phyloP scores from a whole-genome alignment of 2,797 vertebrate species.

The Taenioides sp. region DNA sequence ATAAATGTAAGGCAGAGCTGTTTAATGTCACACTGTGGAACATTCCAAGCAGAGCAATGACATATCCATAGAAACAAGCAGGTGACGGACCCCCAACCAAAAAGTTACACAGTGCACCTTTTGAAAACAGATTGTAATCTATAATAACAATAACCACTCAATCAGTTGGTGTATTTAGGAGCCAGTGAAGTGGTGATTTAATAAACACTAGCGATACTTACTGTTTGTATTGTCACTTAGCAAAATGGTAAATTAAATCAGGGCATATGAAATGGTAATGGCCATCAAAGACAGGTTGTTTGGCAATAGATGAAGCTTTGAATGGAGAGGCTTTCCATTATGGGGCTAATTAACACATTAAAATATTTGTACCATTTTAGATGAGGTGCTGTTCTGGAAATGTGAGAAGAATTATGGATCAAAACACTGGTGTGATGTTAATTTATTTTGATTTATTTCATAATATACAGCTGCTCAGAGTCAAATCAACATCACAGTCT shows the following conservation, averaged over 20 bases:
- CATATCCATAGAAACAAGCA: no score
- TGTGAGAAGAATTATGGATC: background rate
- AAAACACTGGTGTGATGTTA: background rate
- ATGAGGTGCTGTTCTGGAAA: background rate
- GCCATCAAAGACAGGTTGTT: conserved; percentile 4
- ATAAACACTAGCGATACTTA: background rate
- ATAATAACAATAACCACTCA: background rate
- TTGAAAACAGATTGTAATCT: conserved; percentile 18
- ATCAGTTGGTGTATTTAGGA: background rate
- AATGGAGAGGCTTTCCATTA: conserved; percentile 3
- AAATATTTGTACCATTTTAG: background rate
- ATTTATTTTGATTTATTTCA: no score
- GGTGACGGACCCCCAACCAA: no score
- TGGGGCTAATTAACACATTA: conserved; percentile 1
- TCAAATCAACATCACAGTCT: no score
- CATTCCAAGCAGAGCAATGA: no score
- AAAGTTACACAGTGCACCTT: background rate
- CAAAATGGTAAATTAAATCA: conserved; percentile 1
- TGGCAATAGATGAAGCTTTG: conserved; percentile 2
- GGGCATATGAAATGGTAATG: conserved; percentile 4
- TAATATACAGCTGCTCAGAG: no score
- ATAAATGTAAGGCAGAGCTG: no score
- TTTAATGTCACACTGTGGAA: no score
- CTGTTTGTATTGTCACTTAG: background rate
- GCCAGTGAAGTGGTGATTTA: background rate